phyloP scores from a whole-genome alignment of 2,113 vertebrate genomes.

The Pterocles gutturalis region DNA sequence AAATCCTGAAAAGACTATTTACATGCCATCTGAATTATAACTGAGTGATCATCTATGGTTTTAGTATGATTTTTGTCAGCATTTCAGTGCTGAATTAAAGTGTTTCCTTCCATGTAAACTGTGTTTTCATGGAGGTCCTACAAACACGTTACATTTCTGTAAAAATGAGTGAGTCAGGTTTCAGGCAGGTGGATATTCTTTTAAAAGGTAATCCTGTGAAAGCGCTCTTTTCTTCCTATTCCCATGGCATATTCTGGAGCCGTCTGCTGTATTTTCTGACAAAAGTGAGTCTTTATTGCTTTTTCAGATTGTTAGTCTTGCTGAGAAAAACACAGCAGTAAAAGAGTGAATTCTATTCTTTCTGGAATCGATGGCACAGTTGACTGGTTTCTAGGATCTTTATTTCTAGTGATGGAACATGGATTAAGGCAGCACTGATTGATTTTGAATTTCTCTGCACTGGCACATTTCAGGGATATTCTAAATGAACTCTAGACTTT shows the following conservation, averaged over 20 bases:
- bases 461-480: neutral
- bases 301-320: neutral
- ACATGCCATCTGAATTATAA: neutral
- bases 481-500: neutral
- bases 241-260: neutral
- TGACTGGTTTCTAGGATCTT: neutral
- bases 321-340: neutral
- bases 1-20: accelerated
- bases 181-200: neutral
- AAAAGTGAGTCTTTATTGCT: neutral
- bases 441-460: neutral
- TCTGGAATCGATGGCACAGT: neutral
- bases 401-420: neutral
- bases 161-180: neutral
- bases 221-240: neutral
- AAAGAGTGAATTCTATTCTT: neutral
- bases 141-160: neutral
- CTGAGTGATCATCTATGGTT: neutral
- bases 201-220: neutral
- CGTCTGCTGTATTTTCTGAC: neutral
- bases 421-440: neutral
- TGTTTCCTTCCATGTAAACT: neutral
- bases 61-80: neutral
- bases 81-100: neutral
- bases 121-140: neutral